Evolutionary conservation across 2,113 vertebrate species (phyloP).

Genomic region (Leptodactylus fuscus): DNA sequence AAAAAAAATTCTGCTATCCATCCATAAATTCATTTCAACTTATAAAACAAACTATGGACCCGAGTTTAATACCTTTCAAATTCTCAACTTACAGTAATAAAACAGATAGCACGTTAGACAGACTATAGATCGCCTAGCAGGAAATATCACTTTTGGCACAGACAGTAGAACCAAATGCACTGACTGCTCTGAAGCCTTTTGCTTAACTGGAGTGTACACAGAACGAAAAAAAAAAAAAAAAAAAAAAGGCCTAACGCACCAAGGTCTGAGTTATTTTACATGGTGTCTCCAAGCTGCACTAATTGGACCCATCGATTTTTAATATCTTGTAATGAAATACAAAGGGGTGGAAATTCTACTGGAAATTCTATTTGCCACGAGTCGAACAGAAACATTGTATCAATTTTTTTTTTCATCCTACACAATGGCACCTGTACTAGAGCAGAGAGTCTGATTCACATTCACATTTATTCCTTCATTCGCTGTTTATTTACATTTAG

Average conservation of each 20-base stretch:
- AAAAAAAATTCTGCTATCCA: slow-evolving; percentile 46
- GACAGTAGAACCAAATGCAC: slow-evolving; percentile 23
- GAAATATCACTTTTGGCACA: slow-evolving; percentile 62
- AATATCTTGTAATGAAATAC: slow-evolving; percentile 47
- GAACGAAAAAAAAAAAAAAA: neutral
- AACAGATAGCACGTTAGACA: slow-evolving; percentile 54
- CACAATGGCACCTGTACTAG: too few relatives aligned
- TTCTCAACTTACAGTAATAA: slow-evolving; percentile 53
- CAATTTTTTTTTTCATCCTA: too few relatives aligned
- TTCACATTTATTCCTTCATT: too few relatives aligned
- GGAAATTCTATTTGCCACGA: neutral
- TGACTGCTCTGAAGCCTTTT: slow-evolving; percentile 39
- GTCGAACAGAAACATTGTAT: too few relatives aligned
- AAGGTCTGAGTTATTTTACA: slow-evolving; percentile 63
- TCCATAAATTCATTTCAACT: slow-evolving; percentile 59
- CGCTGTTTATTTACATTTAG: too few relatives aligned
- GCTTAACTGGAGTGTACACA: slow-evolving; percentile 57
- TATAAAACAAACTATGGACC: slow-evolving; percentile 41
- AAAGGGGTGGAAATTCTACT: slow-evolving; percentile 4
- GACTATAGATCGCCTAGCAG: slow-evolving; percentile 54
- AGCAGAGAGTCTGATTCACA: too few relatives aligned
- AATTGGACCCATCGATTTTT: slow-evolving; percentile 72
- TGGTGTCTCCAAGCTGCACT: slow-evolving; percentile 64
- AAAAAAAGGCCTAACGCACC: slow-evolving; percentile 64
- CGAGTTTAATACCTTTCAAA: slow-evolving; percentile 55